Evolutionary conservation across 2,888 invertebrate genomes (phyloP), one percentile per base, ranked within the genome.

Genomic region (Eilema sororculum): DNA sequence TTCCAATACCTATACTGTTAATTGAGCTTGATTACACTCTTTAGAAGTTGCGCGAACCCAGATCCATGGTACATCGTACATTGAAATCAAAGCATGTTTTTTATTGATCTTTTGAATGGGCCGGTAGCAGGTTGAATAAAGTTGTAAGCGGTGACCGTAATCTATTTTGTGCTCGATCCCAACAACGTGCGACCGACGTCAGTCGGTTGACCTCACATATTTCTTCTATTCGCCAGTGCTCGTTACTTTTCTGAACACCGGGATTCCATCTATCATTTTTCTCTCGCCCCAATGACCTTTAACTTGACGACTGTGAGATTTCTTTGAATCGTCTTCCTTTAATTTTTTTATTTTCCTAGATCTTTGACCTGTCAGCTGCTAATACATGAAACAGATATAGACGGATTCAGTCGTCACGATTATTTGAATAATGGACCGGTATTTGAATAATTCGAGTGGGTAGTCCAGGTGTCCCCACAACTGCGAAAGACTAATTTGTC

Each of bases 241-340:
- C 89, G 90, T 89, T 90, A 91, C 90, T 90, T 90, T 90, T 90
- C 89, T 88, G 88, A 87, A 85, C 87, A 86, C 86, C 86, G 86
- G 80, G 86, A 84, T 84, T 85, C 87, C 91, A 92, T 93, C 90
- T 88, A 92, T 93, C 92, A 94, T 93, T 89, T 90, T 89, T 83
- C 82, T 84, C 80, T 80, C 83, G 82, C 86, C 83, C 86, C 87
- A 83, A 86, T 88, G 89, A 87, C 88, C 88, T 90, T 89, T 88
- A 84, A 86, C 84, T 86, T 86, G 87, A 88, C 84, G 83, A 79
- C 72, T 77, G 71, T 78, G 78, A 84, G 85, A 86, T 88, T 85
- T 87, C 80, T 79, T 78, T 76, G 79, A 76, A 83, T 84, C 84
- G 78, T 85, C 80, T 83, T 73, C 33, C 71, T 79, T 85, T 81